phyloP scores from a whole-genome alignment of 2,888 invertebrate genomes.

The Andrena bucephala region DNA sequence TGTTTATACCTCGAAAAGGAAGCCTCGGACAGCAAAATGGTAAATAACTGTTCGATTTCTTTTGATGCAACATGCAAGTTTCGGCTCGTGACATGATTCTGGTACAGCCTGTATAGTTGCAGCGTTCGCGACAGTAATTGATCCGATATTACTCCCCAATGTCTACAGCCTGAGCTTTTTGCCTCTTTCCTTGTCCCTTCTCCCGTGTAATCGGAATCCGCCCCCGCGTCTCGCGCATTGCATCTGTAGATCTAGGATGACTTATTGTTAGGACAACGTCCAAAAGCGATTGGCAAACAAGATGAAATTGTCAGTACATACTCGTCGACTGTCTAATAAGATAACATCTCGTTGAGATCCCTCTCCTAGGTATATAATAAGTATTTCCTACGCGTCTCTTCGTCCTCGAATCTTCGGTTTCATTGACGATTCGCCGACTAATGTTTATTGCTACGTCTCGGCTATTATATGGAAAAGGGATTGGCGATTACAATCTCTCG shows the following conservation, averaged over 20 bases:
- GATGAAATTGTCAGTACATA: constrained; percentile 28
- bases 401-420: constrained; percentile 12
- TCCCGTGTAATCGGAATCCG: constrained; percentile 2
- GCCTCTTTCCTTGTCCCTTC: background rate
- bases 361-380: constrained; percentile 47
- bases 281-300: constrained; percentile 49
- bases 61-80: background rate
- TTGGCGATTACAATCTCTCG: constrained; percentile 34
- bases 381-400: constrained; percentile 25
- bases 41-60: background rate
- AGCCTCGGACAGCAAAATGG: background rate
- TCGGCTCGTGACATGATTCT: background rate
- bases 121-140: constrained; percentile 34
- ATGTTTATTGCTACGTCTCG: constrained; percentile 44
- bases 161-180: constrained; percentile 2
- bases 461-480: constrained; percentile 47
- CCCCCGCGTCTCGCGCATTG: background rate
- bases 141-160: constrained; percentile 39
- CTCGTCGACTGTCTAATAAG: constrained; percentile 29
- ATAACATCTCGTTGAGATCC: constrained; percentile 20
- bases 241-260: constrained; percentile 29
- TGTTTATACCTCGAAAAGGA: background rate
- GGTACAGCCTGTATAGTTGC: constrained; percentile 18
- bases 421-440: constrained; percentile 33
- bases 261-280: constrained; percentile 36